A percentile compares a stretch with the other conserved stretches of the same genome.
Conservation (phyloP, 2,797 vertebrate species). For the Erethizon dorsatum region DNA sequence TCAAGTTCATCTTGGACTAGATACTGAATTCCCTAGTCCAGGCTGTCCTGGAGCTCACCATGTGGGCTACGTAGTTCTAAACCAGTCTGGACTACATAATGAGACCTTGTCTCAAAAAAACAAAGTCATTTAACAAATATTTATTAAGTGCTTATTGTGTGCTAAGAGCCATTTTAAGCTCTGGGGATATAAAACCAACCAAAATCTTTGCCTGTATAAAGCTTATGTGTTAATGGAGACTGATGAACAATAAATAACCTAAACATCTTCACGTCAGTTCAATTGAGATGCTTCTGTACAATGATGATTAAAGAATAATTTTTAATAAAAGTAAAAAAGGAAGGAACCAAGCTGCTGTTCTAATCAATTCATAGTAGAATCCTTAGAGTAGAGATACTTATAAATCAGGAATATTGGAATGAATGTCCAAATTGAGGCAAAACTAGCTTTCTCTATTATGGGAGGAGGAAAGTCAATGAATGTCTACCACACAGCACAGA, state of each 20-base stretch:
- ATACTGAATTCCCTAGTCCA: neutral
- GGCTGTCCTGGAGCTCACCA: neutral
- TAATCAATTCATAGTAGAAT: neutral
- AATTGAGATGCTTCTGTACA: constrained; percentile 37
- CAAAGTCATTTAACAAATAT: neutral
- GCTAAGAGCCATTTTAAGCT: neutral
- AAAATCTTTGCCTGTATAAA: constrained; percentile 7
- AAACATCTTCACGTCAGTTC: neutral
- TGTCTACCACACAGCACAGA: neutral
- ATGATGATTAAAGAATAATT: constrained; percentile 24
- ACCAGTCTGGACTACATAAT: neutral
- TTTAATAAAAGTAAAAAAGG: constrained; percentile 26
- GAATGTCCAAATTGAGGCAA: neutral
- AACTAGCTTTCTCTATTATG: neutral
- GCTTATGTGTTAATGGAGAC: neutral
- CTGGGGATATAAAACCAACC: constrained; percentile 9
- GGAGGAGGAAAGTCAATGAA: neutral
- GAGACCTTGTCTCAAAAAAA: neutral
- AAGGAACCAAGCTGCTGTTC: neutral
- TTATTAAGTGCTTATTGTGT: constrained; percentile 36
- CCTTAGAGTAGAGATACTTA: neutral
- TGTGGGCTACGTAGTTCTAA: neutral
- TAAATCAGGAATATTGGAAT: neutral
- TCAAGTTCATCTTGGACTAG: neutral
- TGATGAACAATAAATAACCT: neutral